phyloP scores from a whole-genome alignment of 64 coral and sea anemone genomes.

The Dendrophyllia cribrosa region DNA sequence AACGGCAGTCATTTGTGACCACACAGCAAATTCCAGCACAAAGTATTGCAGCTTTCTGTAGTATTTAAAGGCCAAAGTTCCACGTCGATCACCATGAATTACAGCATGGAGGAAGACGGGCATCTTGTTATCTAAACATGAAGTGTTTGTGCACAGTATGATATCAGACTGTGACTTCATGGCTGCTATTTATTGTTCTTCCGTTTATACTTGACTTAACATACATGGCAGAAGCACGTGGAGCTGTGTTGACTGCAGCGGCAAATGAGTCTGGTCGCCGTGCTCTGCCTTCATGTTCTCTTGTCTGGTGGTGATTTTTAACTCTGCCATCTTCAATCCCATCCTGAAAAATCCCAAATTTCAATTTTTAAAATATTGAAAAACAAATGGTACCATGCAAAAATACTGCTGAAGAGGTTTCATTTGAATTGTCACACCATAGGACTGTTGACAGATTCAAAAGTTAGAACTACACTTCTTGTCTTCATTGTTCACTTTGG shows the following conservation, averaged over 20 bases:
- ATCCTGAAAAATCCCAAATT: neutral
- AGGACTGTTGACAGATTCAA: no score
- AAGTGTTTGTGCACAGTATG: neutral
- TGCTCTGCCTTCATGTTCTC: conserved; percentile 34
- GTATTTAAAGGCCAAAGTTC: neutral
- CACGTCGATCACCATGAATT: neutral
- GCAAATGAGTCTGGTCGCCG: conserved; percentile 76
- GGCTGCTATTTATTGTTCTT: conserved; percentile 42
- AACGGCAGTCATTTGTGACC: no score
- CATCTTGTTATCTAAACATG: neutral
- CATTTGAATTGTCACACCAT: no score
- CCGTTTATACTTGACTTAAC: conserved; percentile 71
- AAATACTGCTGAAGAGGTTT: no score
- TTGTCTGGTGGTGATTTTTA: conserved; percentile 22
- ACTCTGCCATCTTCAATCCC: neutral
- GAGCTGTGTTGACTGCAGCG: conserved; percentile 69
- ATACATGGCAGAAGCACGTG: conserved; percentile 45
- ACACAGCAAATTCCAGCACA: neutral
- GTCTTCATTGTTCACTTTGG: no score
- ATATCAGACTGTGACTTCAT: conserved; percentile 85
- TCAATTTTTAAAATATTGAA: no score
- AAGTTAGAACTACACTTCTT: no score
- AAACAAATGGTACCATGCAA: no score
- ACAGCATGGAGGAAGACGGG: neutral
- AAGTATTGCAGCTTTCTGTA: neutral